Evolutionary conservation across 2,888 invertebrate genomes (phyloP), one percentile per base, ranked within the genome.

Genomic region (Malthinus flaveolus): DNA sequence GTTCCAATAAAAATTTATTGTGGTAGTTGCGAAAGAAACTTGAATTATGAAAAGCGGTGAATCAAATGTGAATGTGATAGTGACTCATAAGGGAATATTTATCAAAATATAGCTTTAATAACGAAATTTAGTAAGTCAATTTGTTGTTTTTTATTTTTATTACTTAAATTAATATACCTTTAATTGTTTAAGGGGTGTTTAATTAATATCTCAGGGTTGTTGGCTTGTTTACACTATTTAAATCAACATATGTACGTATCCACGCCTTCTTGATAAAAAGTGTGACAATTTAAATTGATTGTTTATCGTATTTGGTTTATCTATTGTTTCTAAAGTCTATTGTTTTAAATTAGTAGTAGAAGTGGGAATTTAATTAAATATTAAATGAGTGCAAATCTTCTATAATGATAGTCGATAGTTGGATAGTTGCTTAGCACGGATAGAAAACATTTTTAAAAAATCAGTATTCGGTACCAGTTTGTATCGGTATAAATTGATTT

Each of bases 391-490:
- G 39, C 1, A n/a, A 39, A 15, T 42, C 13, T 42, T 13, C 3
- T 2, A 3, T 3, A 23, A 5, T 23, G 23, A 5, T 23, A 23
- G 5, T 3, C 23, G 23, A 3, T 3, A 23, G n/a, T n/a, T n/a
- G 5, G 23, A 23, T 23, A 23, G 23, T 23, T 23, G 23, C 23
- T 23, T 23, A 23, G 23, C 23, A 23, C 5, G 23, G 5, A 23
- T 23, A 23, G 5, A 23, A 11, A 33, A 37, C 45, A 37, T 32
- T 33, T 11, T 11, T 35, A 44, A 58, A 48, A 58, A 52, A 58
- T 58, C 57, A 53, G 52, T 58, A 58, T 47, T 44, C 42, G 35
- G 57, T 58, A 36, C 52, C 52, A 58, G 52, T 23, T 34, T 42
- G 57, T 53, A 32, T 33, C 57, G 45, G 31, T 45, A 32, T 42